Evolutionary conservation across 2,113 vertebrate species (phyloP).

Genomic region (Periophthalmus modestus): DNA sequence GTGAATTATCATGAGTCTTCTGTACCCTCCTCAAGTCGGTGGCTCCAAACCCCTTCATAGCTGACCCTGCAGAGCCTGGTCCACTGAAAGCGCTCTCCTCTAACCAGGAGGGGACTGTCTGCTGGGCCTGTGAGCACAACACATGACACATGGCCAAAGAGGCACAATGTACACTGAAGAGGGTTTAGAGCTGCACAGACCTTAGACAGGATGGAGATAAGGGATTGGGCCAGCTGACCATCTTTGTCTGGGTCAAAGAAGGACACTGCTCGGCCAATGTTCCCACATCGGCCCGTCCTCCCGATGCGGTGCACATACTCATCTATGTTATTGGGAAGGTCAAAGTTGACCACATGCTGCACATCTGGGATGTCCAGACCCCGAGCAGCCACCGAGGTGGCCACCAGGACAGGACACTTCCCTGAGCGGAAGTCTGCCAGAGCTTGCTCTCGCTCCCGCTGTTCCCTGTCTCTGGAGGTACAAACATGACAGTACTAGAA

Average conservation of each 20-base stretch:
- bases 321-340: slow-evolving; percentile 87
- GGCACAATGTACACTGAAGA: neutral
- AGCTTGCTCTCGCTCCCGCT: slow-evolving; percentile 87
- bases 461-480: slow-evolving; percentile 85
- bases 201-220: slow-evolving; percentile 87
- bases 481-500: neutral
- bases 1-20: neutral
- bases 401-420: slow-evolving; percentile 87
- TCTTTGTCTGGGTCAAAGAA: slow-evolving; percentile 85
- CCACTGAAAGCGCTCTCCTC: slow-evolving; percentile 82
- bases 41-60: slow-evolving; percentile 68
- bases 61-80: slow-evolving; percentile 48
- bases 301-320: slow-evolving; percentile 96
- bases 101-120: slow-evolving; percentile 90
- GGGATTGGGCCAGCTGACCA: slow-evolving; percentile 75
- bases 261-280: slow-evolving; percentile 85
- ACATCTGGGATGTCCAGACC: slow-evolving; percentile 94
- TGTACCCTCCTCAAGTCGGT: slow-evolving; percentile 81
- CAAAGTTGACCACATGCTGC: slow-evolving; percentile 93
- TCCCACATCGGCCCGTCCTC: slow-evolving; percentile 93
- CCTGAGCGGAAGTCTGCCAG: slow-evolving; percentile 87
- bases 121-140: slow-evolving; percentile 82
- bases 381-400: slow-evolving; percentile 92
- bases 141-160: neutral
- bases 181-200: slow-evolving; percentile 56